Evolutionary conservation across 2,888 invertebrate genomes (phyloP), one percentile per base, ranked within the genome.

Genomic region (Aphidoletes aphidimyza): DNA sequence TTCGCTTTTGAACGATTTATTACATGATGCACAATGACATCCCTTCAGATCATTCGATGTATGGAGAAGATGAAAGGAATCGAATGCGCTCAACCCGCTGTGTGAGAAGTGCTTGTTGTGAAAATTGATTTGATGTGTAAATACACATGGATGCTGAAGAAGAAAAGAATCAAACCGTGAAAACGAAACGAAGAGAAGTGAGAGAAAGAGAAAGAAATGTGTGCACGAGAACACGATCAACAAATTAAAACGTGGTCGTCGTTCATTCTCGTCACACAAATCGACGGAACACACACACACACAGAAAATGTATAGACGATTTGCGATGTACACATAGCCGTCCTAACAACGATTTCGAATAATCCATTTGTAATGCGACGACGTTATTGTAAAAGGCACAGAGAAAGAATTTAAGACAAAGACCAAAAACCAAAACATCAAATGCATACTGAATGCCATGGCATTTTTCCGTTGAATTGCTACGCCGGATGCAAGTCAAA

Each of bases 101-200:
- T n/a, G n/a, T 34, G 69, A 69, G 30, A 69, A 69, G 34, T 69
- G 69, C 30, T 69, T 69, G 69, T 69, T 69, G 69, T 69, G 69
- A 69, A 69, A 69, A 69, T 69, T 69, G 69, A 69, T 69, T 69
- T 69, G 69, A 69, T 69, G 69, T 30, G 69, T 69, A 69, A 69
- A 69, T 69, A 69, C 34, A 69, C 69, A 69, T 69, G 69, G 30
- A 14, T 26, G 11, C 22, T 54, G 54, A 9, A 22, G 54, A 54
- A 54, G 0, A 22, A 54, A 54, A 54, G 22, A 9, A 54, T 1
- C 11, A 6, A 17, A 47, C 47, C 11, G 2, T 11, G 11, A 47
- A 11, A 2, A 47, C 47, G 17, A 47, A 17, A 11, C 47, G 47
- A 54, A 1, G 54, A n/a, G 22, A n/a, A n/a, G 47, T 47, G 47